Evolutionary conservation across 2,888 invertebrate genomes (phyloP).

Genomic region (Dastarcus helophoroides): DNA sequence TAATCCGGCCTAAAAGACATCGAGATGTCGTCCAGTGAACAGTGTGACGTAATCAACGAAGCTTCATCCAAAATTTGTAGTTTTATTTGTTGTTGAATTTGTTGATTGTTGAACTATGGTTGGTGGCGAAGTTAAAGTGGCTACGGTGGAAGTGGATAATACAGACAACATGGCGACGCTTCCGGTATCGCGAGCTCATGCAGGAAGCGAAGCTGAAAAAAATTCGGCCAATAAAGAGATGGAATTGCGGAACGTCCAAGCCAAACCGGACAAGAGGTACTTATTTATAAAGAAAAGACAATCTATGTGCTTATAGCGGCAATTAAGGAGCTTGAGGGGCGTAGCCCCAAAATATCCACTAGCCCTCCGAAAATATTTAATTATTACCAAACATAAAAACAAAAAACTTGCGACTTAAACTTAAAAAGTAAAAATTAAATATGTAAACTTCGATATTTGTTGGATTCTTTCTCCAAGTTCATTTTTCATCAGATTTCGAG

Average conservation of each 20-base stretch:
- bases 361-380: no score
- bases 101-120: conserved; percentile 37
- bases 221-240: conserved; percentile 78
- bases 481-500: no score
- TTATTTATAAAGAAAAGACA: no score
- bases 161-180: conserved; percentile 83
- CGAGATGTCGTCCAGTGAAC: conserved; percentile 10
- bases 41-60: conserved; percentile 7
- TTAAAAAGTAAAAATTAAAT: no score
- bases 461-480: no score
- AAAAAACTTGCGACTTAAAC: no score
- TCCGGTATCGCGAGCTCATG: conserved; percentile 65
- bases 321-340: no score
- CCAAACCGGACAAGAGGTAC: conserved; percentile 77
- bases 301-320: no score
- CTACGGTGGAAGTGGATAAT: conserved; percentile 77
- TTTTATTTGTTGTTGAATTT: neutral
- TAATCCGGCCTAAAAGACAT: conserved; percentile 20
- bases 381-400: no score
- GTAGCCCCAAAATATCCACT: no score
- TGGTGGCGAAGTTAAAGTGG: conserved; percentile 74
- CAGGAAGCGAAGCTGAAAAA: conserved; percentile 63
- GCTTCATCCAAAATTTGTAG: conserved; percentile 1
- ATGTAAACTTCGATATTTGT: no score
- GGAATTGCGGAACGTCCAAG: conserved; percentile 76